A percentile compares a stretch with the other conserved stretches of the same genome.
Evolutionary conservation across 2,797 vertebrate genomes (phyloP).

Genomic region (Lindbergichthys nudifrons): DNA sequence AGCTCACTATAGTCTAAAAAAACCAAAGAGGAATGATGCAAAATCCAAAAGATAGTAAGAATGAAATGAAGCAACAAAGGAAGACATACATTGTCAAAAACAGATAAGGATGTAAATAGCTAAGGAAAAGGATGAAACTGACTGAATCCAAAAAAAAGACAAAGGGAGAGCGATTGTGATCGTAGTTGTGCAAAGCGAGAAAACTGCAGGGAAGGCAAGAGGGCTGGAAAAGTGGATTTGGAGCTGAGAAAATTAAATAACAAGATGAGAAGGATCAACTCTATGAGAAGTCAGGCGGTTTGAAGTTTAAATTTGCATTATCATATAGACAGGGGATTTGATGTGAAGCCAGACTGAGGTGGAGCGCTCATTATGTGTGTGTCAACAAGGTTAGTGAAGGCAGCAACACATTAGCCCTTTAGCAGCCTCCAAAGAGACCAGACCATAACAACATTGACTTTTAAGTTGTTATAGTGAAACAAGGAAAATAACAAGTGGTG

Average conservation of each 20-base stretch:
- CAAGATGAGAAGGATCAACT: not conserved
- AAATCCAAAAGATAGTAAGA: not conserved
- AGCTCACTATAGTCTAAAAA: constrained; percentile 4
- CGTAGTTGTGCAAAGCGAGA: not conserved
- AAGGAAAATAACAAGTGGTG: not conserved
- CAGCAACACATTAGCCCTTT: not conserved
- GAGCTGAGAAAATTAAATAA: not conserved
- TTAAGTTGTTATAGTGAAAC: constrained; percentile 2
- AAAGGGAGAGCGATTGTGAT: not conserved
- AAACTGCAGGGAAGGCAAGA: not conserved
- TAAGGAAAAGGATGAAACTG: not conserved
- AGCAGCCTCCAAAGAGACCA: constrained; percentile 8
- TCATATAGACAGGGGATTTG: constrained; percentile 23
- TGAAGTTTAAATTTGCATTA: constrained; percentile 13
- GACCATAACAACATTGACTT: not conserved
- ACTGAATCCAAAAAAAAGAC: not conserved
- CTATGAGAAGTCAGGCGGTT: not conserved
- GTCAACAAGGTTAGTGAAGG: constrained; percentile 9
- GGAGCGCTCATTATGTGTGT: constrained; percentile 14
- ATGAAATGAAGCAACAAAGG: not conserved
- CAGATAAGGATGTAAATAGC: not conserved
- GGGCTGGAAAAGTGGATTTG: not conserved
- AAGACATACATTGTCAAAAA: not conserved
- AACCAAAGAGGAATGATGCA: not conserved
- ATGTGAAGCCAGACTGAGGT: constrained; percentile 18